phyloP scores from a whole-genome alignment of 2,113 vertebrate genomes.

The Heterotis niloticus region DNA sequence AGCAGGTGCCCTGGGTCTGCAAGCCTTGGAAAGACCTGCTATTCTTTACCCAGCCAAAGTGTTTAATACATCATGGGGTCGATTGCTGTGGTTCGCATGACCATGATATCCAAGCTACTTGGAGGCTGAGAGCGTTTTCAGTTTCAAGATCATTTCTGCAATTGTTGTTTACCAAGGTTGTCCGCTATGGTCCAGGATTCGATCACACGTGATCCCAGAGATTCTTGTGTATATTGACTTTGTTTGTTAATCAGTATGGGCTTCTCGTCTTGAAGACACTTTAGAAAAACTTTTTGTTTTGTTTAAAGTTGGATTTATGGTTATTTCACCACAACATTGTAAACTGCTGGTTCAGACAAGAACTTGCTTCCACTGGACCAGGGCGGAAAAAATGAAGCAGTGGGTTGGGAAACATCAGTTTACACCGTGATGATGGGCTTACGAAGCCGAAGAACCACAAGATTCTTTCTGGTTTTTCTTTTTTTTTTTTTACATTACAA shows the following conservation, averaged over 20 bases:
- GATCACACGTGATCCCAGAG: not conserved
- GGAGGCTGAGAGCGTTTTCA: not conserved
- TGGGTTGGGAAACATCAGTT: not conserved
- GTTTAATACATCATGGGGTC: not conserved
- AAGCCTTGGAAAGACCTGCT: not conserved
- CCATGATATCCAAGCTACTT: not conserved
- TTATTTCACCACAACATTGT: not conserved
- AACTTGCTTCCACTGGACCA: not conserved
- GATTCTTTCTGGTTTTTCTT: not conserved
- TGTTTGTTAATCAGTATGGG: too few species aligned
- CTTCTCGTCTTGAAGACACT: too few species aligned
- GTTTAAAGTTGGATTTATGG: too few species aligned
- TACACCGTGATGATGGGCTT: not conserved
- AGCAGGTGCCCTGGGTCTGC: not conserved
- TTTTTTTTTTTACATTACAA: constrained; percentile 6
- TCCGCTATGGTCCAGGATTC: too few species aligned
- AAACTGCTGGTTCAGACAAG: not conserved
- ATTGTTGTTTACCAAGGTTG: too few species aligned
- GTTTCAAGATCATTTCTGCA: not conserved
- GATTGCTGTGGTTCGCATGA: not conserved
- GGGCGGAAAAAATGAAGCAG: not conserved
- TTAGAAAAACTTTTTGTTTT: too few species aligned
- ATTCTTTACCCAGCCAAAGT: not conserved
- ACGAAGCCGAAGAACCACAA: not conserved
- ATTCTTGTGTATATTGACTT: too few species aligned